Evolutionary conservation across 2,797 vertebrate species (phyloP), one percentile per base, ranked within the genome.

Genomic region (Erpetoichthys calabaricus): DNA sequence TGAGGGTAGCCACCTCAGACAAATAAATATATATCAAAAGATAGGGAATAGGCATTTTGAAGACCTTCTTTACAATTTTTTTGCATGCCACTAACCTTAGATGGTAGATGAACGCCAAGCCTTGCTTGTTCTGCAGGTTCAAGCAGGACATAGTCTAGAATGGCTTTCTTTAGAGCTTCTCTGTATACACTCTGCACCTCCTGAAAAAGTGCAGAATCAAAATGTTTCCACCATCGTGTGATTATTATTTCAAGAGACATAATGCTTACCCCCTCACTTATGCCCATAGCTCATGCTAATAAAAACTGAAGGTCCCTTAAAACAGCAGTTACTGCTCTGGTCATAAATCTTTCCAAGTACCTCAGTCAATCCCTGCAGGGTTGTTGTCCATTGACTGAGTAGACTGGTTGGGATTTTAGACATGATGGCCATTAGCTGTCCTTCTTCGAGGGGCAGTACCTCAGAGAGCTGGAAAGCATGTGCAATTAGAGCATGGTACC

Each of bases 271-370:
- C 56, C 57, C 58, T 53, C 47, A 56, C 4, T 70, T 65, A 25
- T 25, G 25, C 25, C 25, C 1, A 25, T 25, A 25, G 25, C 25
- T 25, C 25, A 25, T 63, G 43, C 6, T 42, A 64, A 53, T 74
- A 66, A 75, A 73, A 64, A 59, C 57, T 59, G 70, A 75, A 73
- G 59, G 55, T 53, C 25, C 25, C 25, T 25, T 63, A 70, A 74
- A 73, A 70, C 62, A 65, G 64, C 64, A 57, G 3, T 2, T 25
- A 69, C 45, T 45, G 56, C 41, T 0, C 3, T 63, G 70, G 56
- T 53, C 56, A 67, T 53, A 45, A 49, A 65, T 59, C 66, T 73
- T 70, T 67, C 68, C 67, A 82, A 70, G 1, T 68, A 85, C 78
- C 80, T 81, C 69, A 56, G 56, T 66, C 61, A 66, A 62, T 59